Base-by-base conservation (phyloP, 2,888 invertebrate genomes). In the Cheilosia urbana region DNA sequence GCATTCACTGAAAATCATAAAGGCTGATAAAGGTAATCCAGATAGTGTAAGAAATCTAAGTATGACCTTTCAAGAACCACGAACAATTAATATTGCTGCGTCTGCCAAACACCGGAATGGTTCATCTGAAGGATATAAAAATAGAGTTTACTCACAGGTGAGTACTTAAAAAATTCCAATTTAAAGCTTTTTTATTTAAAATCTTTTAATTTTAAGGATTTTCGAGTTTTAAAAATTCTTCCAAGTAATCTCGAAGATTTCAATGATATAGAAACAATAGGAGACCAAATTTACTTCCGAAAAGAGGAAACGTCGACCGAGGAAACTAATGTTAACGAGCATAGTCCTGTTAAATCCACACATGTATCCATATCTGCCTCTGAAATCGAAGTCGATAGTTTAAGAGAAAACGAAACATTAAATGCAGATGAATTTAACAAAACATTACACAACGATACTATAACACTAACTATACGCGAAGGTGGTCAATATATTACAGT, bases 1-100 rank as follows among this genome's bases (percentile, higher is more conserved):
- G 42, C 89, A 89, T 72, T 89, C 89, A 49, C 69, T 89, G 6
- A 89, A 89, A 88, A 89, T 89, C 42, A 79, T 89, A 47, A 89
- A 88, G 71, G 60, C 89, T 51, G 83, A 82, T 42, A 77, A 76
- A 68, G 58, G 57, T 30, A 79, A 68, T 53, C 34, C 24, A 11
- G 78, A 87, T 7, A 69, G 30, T 47, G 13, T 60, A 19, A 57
- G 75, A 42, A 78, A 85, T 24, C 37, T 55, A 45, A 81, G 45
- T 58, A 15, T 47, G 4, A 51, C 21, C 45, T 11, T 19, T 11
- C 58, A 55, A 55, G 68, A 63, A n/a, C 17, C 30, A 9, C 47
- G 76, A 47, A 87, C 82, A 75, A 30, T 83, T 34, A 87, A 87
- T 58, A 58, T 73, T 9, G 71, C 83, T 15, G 53, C 60, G 58